A percentile compares a stretch with the other conserved stretches of the same genome.
phyloP scores from a whole-genome alignment of 2,797 vertebrate genomes.

The Mormyrus hasselquistii region DNA sequence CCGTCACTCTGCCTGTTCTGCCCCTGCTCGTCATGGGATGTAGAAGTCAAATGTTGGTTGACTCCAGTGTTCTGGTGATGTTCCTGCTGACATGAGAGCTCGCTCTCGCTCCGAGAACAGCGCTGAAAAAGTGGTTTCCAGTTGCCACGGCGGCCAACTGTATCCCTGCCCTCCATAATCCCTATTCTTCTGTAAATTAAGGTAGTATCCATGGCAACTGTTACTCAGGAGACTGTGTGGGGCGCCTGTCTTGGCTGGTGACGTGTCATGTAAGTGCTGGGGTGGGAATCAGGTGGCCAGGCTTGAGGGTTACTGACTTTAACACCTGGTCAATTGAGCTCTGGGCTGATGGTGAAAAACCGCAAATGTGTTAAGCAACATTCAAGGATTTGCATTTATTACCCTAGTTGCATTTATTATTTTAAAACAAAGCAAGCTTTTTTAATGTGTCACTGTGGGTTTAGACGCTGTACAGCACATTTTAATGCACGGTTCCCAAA shows the following conservation, averaged over 20 bases:
- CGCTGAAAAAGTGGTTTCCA: neutral
- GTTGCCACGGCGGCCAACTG: neutral
- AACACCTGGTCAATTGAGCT: neutral
- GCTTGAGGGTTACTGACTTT: neutral
- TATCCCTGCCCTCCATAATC: slow-evolving; percentile 5
- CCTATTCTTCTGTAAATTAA: slow-evolving; percentile 11
- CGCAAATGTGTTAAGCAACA: neutral
- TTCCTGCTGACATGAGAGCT: neutral
- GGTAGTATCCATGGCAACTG: slow-evolving; percentile 43
- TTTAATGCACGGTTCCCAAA: neutral
- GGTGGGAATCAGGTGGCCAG: neutral
- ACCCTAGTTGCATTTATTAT: neutral
- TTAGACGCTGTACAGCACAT: neutral
- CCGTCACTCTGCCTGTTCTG: too few species aligned
- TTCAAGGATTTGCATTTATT: neutral
- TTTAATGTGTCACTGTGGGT: neutral
- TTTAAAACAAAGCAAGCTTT: neutral
- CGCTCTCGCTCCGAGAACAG: neutral
- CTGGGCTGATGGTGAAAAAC: neutral
- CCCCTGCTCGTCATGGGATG: neutral
- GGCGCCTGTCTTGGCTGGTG: slow-evolving; percentile 16
- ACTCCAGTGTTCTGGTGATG: neutral
- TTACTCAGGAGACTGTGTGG: neutral
- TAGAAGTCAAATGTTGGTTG: neutral
- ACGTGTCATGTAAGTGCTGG: neutral